Conservation (phyloP, 2,888 invertebrate genomes). For the Biston betularia region DNA sequence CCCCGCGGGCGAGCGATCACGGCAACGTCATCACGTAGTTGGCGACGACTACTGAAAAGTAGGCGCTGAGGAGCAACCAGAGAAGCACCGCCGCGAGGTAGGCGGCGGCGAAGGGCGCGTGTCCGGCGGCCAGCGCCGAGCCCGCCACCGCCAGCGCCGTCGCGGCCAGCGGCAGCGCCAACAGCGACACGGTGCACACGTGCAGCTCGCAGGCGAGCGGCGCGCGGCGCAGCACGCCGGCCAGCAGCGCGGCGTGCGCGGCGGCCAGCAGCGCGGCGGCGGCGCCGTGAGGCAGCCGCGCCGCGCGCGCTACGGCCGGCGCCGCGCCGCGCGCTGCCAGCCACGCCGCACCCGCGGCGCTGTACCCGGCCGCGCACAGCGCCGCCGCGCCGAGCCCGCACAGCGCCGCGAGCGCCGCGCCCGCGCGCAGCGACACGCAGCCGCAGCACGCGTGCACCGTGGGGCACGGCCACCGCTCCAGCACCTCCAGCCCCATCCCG, state of each 20-base stretch:
- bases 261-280: constrained; percentile 54
- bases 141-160: constrained; percentile 1
- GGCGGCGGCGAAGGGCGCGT: not conserved
- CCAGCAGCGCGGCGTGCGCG: constrained; percentile 52
- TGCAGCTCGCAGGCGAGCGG: constrained; percentile 56
- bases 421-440: constrained; percentile 49
- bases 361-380: constrained; percentile 45
- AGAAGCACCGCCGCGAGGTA: constrained; percentile 26
- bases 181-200: constrained; percentile 53
- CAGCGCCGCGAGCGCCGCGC: constrained; percentile 48
- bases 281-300: constrained; percentile 51
- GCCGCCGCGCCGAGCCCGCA: constrained; percentile 53
- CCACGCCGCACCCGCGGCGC: constrained; percentile 40
- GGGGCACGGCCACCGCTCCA: constrained; percentile 59
- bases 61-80: constrained; percentile 43
- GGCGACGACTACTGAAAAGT: constrained; percentile 55
- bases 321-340: constrained; percentile 39
- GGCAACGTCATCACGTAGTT: constrained; percentile 58
- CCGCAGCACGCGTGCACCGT: constrained; percentile 50
- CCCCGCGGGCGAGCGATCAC: constrained; percentile 2
- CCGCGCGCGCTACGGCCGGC: constrained; percentile 17
- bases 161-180: constrained; percentile 19
- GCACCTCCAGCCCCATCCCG: constrained; percentile 51
- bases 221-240: constrained; percentile 47
- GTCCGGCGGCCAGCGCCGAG: constrained; percentile 12